Conservation (phyloP, 2,797 vertebrate species). For the Parotocinclus haroldoi region DNA sequence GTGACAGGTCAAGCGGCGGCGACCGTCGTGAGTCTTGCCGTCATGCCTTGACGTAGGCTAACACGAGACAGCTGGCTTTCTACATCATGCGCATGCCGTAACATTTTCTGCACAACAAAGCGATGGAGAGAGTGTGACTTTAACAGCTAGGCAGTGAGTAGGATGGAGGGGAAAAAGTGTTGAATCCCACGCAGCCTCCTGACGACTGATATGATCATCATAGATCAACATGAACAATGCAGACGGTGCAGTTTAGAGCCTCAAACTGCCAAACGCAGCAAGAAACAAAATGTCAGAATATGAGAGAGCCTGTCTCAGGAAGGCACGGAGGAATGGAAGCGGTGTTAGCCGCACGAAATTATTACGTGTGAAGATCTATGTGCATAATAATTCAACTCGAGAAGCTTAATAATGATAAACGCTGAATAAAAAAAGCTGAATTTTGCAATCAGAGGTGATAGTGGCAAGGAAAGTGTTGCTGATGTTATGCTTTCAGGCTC, state of each 20-base stretch:
- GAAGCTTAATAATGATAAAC: too few species aligned
- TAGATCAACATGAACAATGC: conserved; percentile 46
- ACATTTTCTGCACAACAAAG: conserved; percentile 44
- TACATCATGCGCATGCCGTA: conserved; percentile 23
- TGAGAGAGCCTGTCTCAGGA: neutral
- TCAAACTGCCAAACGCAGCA: conserved; percentile 21
- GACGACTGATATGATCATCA: conserved; percentile 50
- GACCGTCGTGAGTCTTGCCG: too few species aligned
- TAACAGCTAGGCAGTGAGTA: conserved; percentile 52
- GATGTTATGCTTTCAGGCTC: too few species aligned
- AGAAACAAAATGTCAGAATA: neutral
- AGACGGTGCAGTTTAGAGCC: conserved; percentile 37
- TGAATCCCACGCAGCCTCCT: conserved; percentile 55
- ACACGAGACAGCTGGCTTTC: conserved; percentile 21
- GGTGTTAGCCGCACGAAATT: too few species aligned
- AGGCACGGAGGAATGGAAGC: too few species aligned
- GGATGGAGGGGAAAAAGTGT: conserved; percentile 49
- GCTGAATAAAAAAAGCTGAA: too few species aligned
- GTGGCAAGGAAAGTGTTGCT: too few species aligned
- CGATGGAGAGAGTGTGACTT: conserved; percentile 48
- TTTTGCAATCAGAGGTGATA: too few species aligned
- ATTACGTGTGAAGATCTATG: too few species aligned
- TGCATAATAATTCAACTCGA: too few species aligned
- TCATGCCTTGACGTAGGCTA: neutral
- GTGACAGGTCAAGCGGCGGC: conserved; percentile 3